These are phyloP conservation scores for Escarpia spicata DNA, from an alignment of 2,888 invertebrate species.

Conservation along the genomic window DNA sequence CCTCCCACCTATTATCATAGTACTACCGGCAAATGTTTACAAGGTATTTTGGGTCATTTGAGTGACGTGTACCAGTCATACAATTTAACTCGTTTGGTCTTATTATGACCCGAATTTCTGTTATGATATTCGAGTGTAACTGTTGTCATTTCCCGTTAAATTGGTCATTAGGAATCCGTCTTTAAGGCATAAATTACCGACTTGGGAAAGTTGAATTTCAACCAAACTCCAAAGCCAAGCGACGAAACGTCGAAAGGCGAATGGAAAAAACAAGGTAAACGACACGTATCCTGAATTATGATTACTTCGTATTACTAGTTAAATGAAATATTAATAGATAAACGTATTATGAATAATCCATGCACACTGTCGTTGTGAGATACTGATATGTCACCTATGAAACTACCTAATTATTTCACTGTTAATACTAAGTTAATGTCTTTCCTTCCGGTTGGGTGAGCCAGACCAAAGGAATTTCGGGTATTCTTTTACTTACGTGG, in stretches of 20 bases:
- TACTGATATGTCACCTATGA: too few species aligned
- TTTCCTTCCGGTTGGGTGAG: too few species aligned
- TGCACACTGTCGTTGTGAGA: too few species aligned
- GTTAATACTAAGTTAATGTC: too few species aligned
- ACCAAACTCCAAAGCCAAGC: not conserved
- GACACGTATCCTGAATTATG: not conserved
- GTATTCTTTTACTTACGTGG: too few species aligned
- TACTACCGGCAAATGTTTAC: conserved; percentile 9
- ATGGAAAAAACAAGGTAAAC: not conserved
- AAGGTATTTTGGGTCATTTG: conserved; percentile 11
- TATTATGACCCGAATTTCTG: not conserved
- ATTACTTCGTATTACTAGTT: not conserved
- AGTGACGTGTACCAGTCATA: not conserved
- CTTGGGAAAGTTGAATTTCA: not conserved
- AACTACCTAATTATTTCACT: too few species aligned
- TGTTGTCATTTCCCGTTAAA: not conserved
- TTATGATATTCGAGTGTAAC: not conserved
- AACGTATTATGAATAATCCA: not conserved
- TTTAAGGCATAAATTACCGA: not conserved
- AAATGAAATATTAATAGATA: not conserved
- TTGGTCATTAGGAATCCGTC: not conserved
- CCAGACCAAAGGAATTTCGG: too few species aligned
- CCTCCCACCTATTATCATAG: conserved; percentile 5
- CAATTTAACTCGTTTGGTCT: not conserved
- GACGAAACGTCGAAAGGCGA: too few species aligned